These are phyloP conservation scores for Drosophila watanabei DNA, from an alignment of 1,140 invertebrate species.

Conservation along the genomic window DNA sequence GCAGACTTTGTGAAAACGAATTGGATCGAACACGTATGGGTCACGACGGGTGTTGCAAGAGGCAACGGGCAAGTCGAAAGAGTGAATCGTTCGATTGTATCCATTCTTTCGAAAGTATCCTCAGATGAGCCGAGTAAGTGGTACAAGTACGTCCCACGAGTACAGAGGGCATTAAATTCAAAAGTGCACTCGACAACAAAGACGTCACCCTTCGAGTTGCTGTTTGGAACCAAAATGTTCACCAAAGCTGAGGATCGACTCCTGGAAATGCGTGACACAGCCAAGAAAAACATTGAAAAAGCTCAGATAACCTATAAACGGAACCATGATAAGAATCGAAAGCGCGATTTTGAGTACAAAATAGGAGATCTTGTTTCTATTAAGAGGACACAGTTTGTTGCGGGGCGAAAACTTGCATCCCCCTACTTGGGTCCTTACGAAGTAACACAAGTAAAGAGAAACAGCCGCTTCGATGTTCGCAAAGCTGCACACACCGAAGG, in stretches of 20 bases:
- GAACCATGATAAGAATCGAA: background rate
- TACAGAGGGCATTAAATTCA: too few species aligned
- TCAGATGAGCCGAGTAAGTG: too few species aligned
- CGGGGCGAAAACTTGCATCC: background rate
- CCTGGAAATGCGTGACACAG: background rate
- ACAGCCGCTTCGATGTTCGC: background rate
- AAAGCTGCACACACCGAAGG: slow-evolving; percentile 1
- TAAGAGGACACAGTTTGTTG: slow-evolving; percentile 11
- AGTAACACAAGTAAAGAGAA: background rate
- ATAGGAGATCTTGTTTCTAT: background rate
- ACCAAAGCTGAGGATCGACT: background rate
- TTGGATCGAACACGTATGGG: too few species aligned
- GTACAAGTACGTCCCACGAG: too few species aligned
- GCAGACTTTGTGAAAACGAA: too few species aligned
- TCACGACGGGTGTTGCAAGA: too few species aligned
- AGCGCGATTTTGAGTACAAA: background rate
- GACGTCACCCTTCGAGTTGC: too few species aligned
- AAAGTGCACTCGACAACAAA: too few species aligned
- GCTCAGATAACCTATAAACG: background rate
- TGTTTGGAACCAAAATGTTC: too few species aligned
- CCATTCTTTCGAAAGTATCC: too few species aligned
- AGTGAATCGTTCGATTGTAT: too few species aligned
- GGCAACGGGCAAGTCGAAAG: too few species aligned
- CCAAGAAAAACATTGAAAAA: background rate
- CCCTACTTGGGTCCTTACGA: background rate